phyloP scores from a whole-genome alignment of 1,140 invertebrate genomes.

The Cydia strobilella region DNA sequence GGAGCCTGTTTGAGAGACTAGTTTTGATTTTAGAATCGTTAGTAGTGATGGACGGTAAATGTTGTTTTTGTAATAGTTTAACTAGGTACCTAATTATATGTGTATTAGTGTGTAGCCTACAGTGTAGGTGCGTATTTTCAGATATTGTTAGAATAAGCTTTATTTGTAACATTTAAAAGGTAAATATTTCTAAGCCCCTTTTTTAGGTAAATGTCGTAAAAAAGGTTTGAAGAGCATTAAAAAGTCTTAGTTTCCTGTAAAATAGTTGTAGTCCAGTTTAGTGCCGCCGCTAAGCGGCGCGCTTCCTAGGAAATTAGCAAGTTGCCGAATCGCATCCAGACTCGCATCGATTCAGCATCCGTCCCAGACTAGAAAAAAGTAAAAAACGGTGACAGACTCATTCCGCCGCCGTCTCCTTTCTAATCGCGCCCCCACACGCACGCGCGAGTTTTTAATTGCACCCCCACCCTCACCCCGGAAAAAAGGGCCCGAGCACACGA shows the following conservation, averaged over 20 bases:
- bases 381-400: constrained; percentile 73
- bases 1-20: neutral
- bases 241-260: neutral
- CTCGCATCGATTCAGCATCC: constrained; percentile 61
- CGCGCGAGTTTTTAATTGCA: constrained; percentile 78
- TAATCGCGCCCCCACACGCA: constrained; percentile 77
- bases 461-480: constrained; percentile 67
- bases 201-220: too few species aligned
- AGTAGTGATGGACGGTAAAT: neutral
- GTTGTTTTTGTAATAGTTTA: neutral
- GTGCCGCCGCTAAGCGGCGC: constrained; percentile 17
- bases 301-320: constrained; percentile 1
- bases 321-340: constrained; percentile 38
- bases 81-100: neutral
- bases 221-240: neutral
- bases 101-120: neutral
- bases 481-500: constrained; percentile 70
- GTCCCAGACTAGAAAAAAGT: constrained; percentile 76
- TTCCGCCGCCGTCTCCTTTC: constrained; percentile 71
- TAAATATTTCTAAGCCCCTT: too few species aligned
- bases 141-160: too few species aligned
- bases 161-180: too few species aligned
- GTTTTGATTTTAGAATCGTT: constrained; percentile 13
- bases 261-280: constrained; percentile 25
- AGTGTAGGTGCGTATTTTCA: neutral